phyloP scores from a whole-genome alignment of 2,113 vertebrate species.

The Zosterops hypoxanthus region DNA sequence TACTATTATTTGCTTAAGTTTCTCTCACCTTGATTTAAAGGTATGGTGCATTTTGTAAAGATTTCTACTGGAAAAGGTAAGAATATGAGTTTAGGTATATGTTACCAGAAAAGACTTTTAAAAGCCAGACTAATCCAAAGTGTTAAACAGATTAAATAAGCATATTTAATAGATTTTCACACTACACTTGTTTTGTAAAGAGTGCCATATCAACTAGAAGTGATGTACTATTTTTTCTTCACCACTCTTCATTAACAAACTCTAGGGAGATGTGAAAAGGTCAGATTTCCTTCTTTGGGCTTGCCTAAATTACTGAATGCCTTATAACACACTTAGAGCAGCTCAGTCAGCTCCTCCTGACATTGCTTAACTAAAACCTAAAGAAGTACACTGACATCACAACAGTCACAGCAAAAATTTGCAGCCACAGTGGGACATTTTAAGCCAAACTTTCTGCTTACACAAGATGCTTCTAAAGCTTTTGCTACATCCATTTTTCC shows the following conservation, averaged over 20 bases:
- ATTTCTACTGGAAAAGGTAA: conserved; percentile 30
- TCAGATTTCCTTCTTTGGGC: background rate
- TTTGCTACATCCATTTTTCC: background rate
- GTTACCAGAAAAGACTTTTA: background rate
- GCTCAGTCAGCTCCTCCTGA: background rate
- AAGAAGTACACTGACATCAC: background rate
- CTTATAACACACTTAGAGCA: background rate
- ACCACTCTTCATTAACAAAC: background rate
- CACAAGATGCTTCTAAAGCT: background rate
- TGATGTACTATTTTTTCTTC: background rate
- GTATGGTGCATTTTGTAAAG: background rate
- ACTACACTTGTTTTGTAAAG: background rate
- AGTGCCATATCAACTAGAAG: background rate
- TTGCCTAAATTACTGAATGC: background rate
- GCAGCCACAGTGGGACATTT: background rate
- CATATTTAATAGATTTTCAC: background rate
- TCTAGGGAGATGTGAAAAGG: background rate
- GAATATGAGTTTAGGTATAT: background rate
- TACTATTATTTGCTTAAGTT: background rate
- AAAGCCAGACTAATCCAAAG: background rate
- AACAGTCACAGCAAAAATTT: background rate
- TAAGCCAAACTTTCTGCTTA: background rate
- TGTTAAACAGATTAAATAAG: background rate
- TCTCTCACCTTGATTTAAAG: background rate
- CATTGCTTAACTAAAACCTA: background rate